Evolutionary conservation across 2,888 invertebrate genomes (phyloP).

Genomic region (Oxystoma pomonae): DNA sequence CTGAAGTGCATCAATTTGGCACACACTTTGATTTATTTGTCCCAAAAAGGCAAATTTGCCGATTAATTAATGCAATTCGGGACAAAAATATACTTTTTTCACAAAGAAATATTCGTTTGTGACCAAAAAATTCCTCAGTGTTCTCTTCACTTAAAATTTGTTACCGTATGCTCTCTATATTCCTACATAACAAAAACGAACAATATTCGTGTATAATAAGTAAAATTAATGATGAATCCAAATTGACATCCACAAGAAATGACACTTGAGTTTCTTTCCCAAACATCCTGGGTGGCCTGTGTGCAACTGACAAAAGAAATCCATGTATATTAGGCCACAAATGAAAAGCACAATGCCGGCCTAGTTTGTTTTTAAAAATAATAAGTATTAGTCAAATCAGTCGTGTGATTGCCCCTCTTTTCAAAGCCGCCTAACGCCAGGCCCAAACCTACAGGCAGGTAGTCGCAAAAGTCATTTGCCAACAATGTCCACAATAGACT

Average conservation of each 20-base stretch:
- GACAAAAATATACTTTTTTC: too few relatives aligned
- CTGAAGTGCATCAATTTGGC: too few relatives aligned
- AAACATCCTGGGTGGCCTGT: not conserved
- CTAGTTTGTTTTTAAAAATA: constrained; percentile 24
- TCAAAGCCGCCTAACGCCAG: not conserved
- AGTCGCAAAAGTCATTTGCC: not conserved
- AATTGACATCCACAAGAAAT: not conserved
- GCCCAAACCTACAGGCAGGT: not conserved
- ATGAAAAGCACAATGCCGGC: not conserved
- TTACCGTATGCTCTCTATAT: too few relatives aligned
- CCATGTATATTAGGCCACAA: not conserved
- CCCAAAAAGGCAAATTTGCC: too few relatives aligned
- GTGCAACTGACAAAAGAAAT: not conserved
- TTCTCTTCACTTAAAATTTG: too few relatives aligned
- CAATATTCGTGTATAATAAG: too few relatives aligned
- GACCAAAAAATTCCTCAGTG: too few relatives aligned
- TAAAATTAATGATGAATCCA: not conserved
- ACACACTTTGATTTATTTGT: too few relatives aligned
- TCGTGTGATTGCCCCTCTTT: constrained; percentile 33
- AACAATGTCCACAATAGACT: not conserved
- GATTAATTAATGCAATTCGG: too few relatives aligned
- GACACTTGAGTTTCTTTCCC: not conserved
- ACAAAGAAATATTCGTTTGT: too few relatives aligned
- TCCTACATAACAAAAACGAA: too few relatives aligned
- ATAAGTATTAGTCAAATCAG: constrained; percentile 36